phyloP scores from a whole-genome alignment of 23 tunicate genomes.

The Phallusia fumigata region DNA sequence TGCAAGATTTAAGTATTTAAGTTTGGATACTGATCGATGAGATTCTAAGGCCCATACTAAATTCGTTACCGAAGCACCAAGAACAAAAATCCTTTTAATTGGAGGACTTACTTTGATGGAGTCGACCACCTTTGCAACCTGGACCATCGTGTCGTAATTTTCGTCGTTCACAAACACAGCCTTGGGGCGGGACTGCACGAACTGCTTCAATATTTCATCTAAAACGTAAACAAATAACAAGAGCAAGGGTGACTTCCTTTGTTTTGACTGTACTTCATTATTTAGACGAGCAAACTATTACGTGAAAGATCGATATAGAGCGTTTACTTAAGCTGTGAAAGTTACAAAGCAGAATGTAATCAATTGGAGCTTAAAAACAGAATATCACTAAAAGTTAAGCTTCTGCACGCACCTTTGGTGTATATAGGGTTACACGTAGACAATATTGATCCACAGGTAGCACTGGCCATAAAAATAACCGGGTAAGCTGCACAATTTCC shows the following conservation, averaged over 20 bases:
- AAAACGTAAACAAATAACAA: background rate
- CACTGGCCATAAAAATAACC: slow-evolving; percentile 5
- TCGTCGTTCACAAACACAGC: background rate
- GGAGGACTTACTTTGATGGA: background rate
- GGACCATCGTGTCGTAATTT: background rate
- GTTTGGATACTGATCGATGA: too few species aligned
- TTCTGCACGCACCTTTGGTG: slow-evolving; percentile 4
- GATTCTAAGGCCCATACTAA: too few species aligned
- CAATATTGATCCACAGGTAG: slow-evolving; percentile 3
- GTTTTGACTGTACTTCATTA: too few species aligned
- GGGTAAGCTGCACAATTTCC: slow-evolving; percentile 19
- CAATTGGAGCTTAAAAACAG: too few species aligned
- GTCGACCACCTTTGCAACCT: background rate
- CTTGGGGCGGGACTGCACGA: background rate
- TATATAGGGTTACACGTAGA: slow-evolving; percentile 29
- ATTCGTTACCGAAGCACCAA: too few species aligned
- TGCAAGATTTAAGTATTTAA: too few species aligned
- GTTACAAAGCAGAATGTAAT: too few species aligned
- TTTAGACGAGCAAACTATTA: too few species aligned
- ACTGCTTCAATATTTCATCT: background rate
- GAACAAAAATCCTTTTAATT: too few species aligned
- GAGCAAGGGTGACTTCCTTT: too few species aligned
- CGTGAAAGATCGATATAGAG: too few species aligned
- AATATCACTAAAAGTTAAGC: background rate
- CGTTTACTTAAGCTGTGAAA: too few species aligned